These are phyloP conservation scores for Panopea generosa DNA, from an alignment of 2,888 invertebrate species.

Conservation along the genomic window DNA sequence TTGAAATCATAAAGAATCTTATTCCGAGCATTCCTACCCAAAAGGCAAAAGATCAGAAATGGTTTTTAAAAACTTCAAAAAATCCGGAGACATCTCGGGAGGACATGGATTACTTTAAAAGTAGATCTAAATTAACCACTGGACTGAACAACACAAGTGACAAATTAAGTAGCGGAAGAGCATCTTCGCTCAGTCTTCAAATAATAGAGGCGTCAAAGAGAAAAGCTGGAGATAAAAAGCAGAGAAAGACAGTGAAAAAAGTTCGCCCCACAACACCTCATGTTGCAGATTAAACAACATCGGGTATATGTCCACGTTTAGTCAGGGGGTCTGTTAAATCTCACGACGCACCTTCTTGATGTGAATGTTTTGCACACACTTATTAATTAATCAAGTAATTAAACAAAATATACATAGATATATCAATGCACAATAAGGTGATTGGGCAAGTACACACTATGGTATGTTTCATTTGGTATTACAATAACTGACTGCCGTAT, in stretches of 20 bases:
- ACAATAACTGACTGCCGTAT: too few species aligned
- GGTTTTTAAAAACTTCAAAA: conserved; percentile 36
- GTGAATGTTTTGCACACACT: too few species aligned
- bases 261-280: conserved; percentile 48
- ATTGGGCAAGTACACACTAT: too few species aligned
- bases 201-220: conserved; percentile 31
- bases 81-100: conserved; percentile 22
- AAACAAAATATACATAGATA: too few species aligned
- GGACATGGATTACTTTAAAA: conserved; percentile 38
- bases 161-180: neutral
- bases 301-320: too few species aligned
- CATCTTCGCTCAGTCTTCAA: conserved; percentile 21
- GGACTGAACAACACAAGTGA: conserved; percentile 28
- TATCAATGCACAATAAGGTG: too few species aligned
- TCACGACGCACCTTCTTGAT: too few species aligned
- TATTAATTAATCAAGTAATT: too few species aligned
- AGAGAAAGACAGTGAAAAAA: conserved; percentile 32
- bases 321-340: too few species aligned
- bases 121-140: conserved; percentile 16
- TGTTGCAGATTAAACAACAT: conserved; percentile 38
- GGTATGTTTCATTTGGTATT: too few species aligned
- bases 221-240: conserved; percentile 22
- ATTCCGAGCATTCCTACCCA: conserved; percentile 28
- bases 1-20: conserved; percentile 34
- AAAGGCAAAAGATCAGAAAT: conserved; percentile 41